phyloP scores from a whole-genome alignment of 2,797 vertebrate genomes.

The Pristis pectinata region DNA sequence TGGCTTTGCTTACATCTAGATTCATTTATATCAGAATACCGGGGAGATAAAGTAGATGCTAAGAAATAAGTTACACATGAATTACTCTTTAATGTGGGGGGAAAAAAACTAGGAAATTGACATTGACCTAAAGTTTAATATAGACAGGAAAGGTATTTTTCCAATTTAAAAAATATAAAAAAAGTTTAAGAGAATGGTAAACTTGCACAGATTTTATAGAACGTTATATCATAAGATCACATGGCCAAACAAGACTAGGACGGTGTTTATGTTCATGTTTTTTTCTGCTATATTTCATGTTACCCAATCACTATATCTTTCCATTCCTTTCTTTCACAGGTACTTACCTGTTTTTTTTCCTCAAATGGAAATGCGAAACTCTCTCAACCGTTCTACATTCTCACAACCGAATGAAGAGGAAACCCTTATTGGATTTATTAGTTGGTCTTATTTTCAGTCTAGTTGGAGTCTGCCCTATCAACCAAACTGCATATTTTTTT shows the following conservation, averaged over 20 bases:
- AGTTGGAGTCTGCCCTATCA: no score
- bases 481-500: no score
- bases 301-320: background rate
- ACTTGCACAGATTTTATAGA: background rate
- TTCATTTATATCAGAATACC: background rate
- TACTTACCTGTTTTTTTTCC: no score
- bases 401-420: background rate
- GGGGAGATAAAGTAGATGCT: background rate
- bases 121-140: background rate
- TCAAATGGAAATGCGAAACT: background rate
- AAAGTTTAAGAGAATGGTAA: background rate
- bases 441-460: no score
- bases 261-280: background rate
- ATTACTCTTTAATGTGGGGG: background rate
- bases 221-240: background rate
- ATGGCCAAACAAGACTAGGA: no score
- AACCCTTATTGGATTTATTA: background rate
- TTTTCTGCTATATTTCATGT: no score
- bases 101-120: background rate
- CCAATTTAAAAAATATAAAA: background rate
- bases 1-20: background rate
- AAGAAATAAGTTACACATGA: background rate
- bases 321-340: background rate
- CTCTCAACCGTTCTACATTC: background rate
- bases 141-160: background rate